A percentile compares a stretch with the other conserved stretches of the same genome.
These are phyloP conservation scores for Myrmecobius fasciatus DNA, from an alignment of 2,113 vertebrate species.

Conservation along the genomic window DNA sequence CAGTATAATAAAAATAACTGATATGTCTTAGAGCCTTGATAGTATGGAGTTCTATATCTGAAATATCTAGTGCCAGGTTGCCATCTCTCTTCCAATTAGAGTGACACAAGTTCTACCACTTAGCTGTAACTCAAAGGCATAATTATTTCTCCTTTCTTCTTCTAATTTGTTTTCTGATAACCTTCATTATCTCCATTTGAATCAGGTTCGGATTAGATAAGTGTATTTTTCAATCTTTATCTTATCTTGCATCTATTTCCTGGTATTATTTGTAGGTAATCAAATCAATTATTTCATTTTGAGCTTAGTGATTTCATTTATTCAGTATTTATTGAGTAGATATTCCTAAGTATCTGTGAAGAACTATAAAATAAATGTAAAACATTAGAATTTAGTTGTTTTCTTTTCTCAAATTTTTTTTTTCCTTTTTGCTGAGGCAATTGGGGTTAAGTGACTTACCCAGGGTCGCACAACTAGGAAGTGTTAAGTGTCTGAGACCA, in stretches of 20 bases:
- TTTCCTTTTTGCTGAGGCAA: too few species aligned
- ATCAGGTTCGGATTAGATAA: neutral
- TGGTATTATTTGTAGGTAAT: neutral
- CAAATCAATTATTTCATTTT: neutral
- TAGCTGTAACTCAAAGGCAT: neutral
- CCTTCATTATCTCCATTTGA: neutral
- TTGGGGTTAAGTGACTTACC: too few species aligned
- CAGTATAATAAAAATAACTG: neutral
- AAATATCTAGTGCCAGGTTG: neutral
- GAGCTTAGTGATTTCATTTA: neutral
- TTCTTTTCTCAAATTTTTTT: too few species aligned
- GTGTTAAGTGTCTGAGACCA: too few species aligned
- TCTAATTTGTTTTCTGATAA: neutral
- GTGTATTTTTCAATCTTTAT: neutral
- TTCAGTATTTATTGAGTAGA: neutral
- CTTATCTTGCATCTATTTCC: neutral
- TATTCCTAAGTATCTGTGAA: neutral
- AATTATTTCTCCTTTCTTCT: neutral
- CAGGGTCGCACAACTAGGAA: too few species aligned
- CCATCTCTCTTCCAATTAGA: neutral
- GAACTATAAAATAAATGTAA: neutral
- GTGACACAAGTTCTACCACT: neutral
- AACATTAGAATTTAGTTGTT: neutral
- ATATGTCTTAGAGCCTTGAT: neutral
- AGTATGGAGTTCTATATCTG: neutral